Conservation (phyloP, 2,113 vertebrate species). For the Gavialis gangeticus region DNA sequence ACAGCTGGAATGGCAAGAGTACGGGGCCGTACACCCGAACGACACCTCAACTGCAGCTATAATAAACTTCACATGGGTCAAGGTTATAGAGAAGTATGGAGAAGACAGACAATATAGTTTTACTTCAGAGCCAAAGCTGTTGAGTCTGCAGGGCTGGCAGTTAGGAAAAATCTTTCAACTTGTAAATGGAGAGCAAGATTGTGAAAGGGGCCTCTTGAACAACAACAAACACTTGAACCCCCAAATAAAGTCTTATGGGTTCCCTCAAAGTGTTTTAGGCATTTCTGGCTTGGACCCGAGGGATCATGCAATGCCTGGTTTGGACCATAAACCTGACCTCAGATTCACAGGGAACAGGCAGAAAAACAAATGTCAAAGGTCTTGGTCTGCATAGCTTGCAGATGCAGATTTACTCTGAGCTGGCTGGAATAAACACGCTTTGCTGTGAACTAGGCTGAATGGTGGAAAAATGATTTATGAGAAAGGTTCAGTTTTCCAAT, state of each 20-base stretch:
- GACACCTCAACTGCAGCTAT: no score
- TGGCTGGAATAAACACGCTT: no score
- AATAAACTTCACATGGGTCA: no score
- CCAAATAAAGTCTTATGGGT: background rate
- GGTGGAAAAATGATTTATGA: no score
- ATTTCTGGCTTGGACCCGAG: background rate
- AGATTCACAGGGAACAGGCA: background rate
- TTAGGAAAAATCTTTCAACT: background rate
- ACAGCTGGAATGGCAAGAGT: background rate
- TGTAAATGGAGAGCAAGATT: background rate
- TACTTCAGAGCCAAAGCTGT: no score
- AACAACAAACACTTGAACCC: no score
- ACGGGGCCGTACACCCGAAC: no score
- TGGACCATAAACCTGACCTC: background rate
- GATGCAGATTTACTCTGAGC: no score
- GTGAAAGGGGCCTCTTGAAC: background rate
- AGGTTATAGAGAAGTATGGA: no score
- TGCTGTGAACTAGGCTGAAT: no score
- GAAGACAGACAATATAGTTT: no score
- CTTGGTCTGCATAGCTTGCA: background rate
- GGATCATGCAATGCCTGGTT: fast-evolving
- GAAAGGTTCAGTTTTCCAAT: no score
- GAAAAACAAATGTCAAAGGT: background rate
- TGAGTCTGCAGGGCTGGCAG: background rate
- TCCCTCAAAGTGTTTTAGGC: background rate